phyloP scores from a whole-genome alignment of 2,797 vertebrate genomes.

The Paedocypris micromegethes region DNA sequence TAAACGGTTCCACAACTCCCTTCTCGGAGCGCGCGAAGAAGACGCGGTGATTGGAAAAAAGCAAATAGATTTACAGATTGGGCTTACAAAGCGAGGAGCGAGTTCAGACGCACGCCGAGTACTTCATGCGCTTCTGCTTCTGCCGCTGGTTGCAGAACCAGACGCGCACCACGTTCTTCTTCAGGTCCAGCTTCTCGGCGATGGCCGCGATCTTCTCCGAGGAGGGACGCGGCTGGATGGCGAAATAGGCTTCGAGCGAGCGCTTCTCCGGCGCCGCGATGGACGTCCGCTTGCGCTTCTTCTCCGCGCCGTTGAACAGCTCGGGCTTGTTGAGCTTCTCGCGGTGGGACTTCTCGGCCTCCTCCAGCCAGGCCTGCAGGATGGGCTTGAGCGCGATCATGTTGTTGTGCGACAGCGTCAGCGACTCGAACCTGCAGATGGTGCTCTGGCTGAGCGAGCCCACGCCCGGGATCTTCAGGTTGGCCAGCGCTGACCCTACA shows the following conservation, averaged over 20 bases:
- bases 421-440: slow-evolving; percentile 90
- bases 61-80: too few species aligned
- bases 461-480: slow-evolving; percentile 89
- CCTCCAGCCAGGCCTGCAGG: slow-evolving; percentile 93
- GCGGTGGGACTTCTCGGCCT: slow-evolving; percentile 92
- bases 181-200: slow-evolving; percentile 94
- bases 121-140: slow-evolving; percentile 99
- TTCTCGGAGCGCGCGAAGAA: slow-evolving; percentile 61
- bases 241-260: slow-evolving; percentile 92
- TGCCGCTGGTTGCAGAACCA: slow-evolving; percentile 99
- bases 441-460: slow-evolving; percentile 91
- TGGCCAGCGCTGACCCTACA: slow-evolving; percentile 89
- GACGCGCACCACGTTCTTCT: slow-evolving; percentile 97
- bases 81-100: neutral
- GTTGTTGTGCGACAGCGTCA: slow-evolving; percentile 90
- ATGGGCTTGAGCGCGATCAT: slow-evolving; percentile 97
- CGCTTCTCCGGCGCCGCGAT: slow-evolving; percentile 93
- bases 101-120: slow-evolving; percentile 86
- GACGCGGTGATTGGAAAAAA: slow-evolving; percentile 34
- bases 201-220: slow-evolving; percentile 96
- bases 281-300: slow-evolving; percentile 93
- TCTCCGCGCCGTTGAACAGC: slow-evolving; percentile 92
- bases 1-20: slow-evolving; percentile 68
- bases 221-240: slow-evolving; percentile 91
- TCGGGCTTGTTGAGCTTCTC: slow-evolving; percentile 96